Evolutionary conservation across 2,113 vertebrate species (phyloP).

Genomic region (Bucco capensis): DNA sequence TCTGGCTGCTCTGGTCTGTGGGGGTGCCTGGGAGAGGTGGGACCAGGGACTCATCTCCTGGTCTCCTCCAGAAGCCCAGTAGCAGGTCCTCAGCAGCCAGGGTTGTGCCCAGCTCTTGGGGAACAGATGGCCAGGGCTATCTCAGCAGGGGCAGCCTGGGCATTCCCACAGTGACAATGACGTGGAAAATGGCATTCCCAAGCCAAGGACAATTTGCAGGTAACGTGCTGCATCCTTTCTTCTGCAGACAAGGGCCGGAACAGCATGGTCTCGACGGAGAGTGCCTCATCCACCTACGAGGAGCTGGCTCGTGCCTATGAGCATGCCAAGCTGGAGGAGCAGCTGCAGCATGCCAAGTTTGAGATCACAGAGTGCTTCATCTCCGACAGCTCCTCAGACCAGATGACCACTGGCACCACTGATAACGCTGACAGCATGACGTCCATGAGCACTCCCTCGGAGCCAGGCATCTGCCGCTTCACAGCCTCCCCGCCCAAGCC

Average conservation of each 20-base stretch:
- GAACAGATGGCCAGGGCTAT: background rate
- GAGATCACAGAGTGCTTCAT: conserved; percentile 98
- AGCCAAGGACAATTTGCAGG: fast-evolving
- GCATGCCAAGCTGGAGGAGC: conserved; percentile 94
- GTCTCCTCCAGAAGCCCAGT: background rate
- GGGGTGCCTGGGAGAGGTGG: fast-evolving
- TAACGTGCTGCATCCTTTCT: background rate
- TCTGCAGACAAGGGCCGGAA: conserved; percentile 91
- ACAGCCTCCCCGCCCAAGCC: conserved; percentile 83
- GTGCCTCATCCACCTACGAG: conserved; percentile 93
- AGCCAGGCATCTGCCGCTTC: conserved; percentile 85
- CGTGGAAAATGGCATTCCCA: fast-evolving
- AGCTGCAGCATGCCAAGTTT: conserved; percentile 94
- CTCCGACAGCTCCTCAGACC: conserved; percentile 93
- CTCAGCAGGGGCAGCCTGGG: background rate
- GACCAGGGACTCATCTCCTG: background rate
- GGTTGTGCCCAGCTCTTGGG: background rate
- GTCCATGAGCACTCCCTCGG: conserved; percentile 87
- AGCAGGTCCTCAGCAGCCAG: background rate
- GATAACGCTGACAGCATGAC: conserved; percentile 96
- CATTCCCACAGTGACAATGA: fast-evolving
- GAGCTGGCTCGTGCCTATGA: conserved; percentile 93
- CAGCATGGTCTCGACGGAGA: conserved; percentile 98
- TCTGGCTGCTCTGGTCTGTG: too few species aligned
- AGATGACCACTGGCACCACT: conserved; percentile 96